A percentile compares a stretch with the other conserved stretches of the same genome.
Conservation (phyloP, 2,888 invertebrate species). For the Polydrusus pterygomalis region DNA sequence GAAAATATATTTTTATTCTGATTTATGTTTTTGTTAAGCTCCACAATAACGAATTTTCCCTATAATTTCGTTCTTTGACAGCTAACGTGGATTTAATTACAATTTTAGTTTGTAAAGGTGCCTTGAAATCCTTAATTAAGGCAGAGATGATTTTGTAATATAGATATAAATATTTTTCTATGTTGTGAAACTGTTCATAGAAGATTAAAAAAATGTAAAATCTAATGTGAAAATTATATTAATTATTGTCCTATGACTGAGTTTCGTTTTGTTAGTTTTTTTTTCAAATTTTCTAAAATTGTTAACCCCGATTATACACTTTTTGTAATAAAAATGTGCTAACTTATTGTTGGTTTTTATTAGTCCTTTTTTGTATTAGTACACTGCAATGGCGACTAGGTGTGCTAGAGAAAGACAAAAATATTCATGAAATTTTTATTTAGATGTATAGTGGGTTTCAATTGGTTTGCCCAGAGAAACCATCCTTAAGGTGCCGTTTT, state of each 20-base stretch:
- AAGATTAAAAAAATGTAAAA: conserved; percentile 64
- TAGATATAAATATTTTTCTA: conserved; percentile 82
- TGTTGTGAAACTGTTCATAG: conserved; percentile 76
- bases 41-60: not conserved
- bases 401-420: too few relatives aligned
- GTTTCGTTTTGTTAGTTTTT: conserved; percentile 60
- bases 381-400: not conserved
- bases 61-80: conserved; percentile 25
- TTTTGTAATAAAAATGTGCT: conserved; percentile 65
- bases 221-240: conserved; percentile 69
- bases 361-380: not conserved
- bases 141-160: conserved; percentile 81
- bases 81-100: conserved; percentile 64
- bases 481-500: too few relatives aligned
- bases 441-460: too few relatives aligned
- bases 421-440: too few relatives aligned
- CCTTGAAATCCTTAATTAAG: conserved; percentile 77
- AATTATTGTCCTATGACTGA: conserved; percentile 68
- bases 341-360: conserved; percentile 13
- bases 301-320: conserved; percentile 67
- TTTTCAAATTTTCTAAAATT: conserved; percentile 63
- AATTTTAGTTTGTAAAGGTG: conserved; percentile 71
- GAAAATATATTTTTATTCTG: too few relatives aligned
- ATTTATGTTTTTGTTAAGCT: not conserved
- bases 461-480: too few relatives aligned